Base-by-base conservation (phyloP, 1,140 invertebrate genomes). In the Babylonia areolata region DNA sequence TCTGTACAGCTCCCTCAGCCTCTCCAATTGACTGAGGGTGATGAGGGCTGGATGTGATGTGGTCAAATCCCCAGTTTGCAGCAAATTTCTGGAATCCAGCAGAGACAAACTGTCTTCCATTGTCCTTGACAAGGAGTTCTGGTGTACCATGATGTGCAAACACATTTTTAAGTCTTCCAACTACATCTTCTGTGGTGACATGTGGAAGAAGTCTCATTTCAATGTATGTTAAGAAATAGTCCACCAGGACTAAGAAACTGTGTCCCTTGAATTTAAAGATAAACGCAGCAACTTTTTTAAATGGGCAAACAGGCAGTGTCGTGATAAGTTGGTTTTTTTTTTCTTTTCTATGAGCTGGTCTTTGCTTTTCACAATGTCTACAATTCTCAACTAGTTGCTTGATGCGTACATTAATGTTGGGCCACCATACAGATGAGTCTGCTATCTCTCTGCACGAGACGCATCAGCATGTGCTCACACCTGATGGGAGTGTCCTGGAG, bases 121-220 rank as follows among this genome's bases (percentile, higher is more conserved):
- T 91, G 81, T 92, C 91, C 11, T 85, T 85, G 1, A 90, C 46
- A 3, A 91, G 31, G 12, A 33, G 40, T 33, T 88, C 86, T 40
- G 88, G 87, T 6, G 91, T 88, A n/a, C 90, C 90, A 84, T n/a
- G n/a, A n/a, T 81, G 83, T 6, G 87, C 88, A 85, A 92, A 92
- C 0, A 85, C 82, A 23, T 58, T 58, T 46, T 89, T 90, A 39
- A 90, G 39, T 11, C 87, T 82, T 17, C 78, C 46, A 20, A 90
- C 90, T 5, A 90, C 88, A 9, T 33, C 81, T 20, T 20, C 17
- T 6, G 86, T 46, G 35, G 86, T 89, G 33, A 69, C 84, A 35
- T 58, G 46, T 23, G 37, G 33, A 37, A 90, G 69, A 23, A 31
- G 64, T 15, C 73, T 75, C 11, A 87, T 78, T 33, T 88, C 89